phyloP scores from a whole-genome alignment of 2,888 invertebrate genomes.

The Parnassius apollo region DNA sequence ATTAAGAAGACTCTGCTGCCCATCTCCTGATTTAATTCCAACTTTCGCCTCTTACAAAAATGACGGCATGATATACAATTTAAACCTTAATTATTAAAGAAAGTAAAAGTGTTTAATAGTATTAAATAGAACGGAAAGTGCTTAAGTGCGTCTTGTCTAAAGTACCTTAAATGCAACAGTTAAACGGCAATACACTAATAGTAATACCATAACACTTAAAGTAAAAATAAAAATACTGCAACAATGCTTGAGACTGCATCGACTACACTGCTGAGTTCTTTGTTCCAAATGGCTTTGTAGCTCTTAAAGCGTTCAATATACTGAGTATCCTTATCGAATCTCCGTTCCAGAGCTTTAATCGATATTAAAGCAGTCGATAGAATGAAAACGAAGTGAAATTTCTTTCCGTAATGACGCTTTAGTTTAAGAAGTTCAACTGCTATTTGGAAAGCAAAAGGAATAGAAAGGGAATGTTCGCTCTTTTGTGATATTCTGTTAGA shows the following conservation, averaged over 20 bases:
- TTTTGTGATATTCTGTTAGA: conserved; percentile 8
- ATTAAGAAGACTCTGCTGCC: too few relatives aligned
- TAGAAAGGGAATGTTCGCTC: conserved; percentile 7
- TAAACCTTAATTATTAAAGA: too few relatives aligned
- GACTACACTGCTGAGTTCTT: conserved; percentile 7
- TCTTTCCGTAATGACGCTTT: conserved; percentile 16
- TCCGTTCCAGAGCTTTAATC: conserved; percentile 22
- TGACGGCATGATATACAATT: too few relatives aligned
- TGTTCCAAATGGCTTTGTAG: conserved; percentile 15
- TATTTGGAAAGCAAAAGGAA: conserved; percentile 17
- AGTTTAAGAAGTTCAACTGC: conserved; percentile 12
- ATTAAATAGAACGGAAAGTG: too few relatives aligned
- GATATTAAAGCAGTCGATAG: conserved; percentile 24
- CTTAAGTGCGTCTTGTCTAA: not conserved
- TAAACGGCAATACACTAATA: conserved; percentile 5
- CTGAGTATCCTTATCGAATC: conserved; percentile 18
- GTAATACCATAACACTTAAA: not conserved
- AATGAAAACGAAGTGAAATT: conserved; percentile 24
- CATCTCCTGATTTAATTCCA: too few relatives aligned
- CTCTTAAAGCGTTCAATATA: conserved; percentile 6
- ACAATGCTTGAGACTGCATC: conserved; percentile 12
- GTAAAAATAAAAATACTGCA: conserved; percentile 21
- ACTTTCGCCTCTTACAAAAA: too few relatives aligned
- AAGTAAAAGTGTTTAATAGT: too few relatives aligned
- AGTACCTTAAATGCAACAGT: conserved; percentile 1